A percentile compares a stretch with the other conserved stretches of the same genome.
Evolutionary conservation across 2,888 invertebrate genomes (phyloP).

Genomic region (Epirrhoe tristata): DNA sequence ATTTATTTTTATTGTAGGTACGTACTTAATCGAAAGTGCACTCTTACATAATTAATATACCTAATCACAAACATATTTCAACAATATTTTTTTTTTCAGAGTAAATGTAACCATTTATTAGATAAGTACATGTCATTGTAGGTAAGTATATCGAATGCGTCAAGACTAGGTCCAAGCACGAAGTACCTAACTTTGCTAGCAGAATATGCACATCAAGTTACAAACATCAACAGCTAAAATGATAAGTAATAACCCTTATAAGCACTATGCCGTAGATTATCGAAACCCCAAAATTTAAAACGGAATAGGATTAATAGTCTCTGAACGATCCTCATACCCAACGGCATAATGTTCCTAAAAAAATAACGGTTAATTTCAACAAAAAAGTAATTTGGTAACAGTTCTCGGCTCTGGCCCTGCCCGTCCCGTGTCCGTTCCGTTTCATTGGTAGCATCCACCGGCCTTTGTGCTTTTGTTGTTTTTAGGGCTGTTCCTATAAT

Average conservation of each 20-base stretch:
- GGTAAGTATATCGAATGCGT: not conserved
- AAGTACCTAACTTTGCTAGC: not conserved
- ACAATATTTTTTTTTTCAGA: no score
- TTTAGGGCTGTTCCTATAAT: slow-evolving; percentile 55
- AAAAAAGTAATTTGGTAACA: not conserved
- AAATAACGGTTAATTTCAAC: not conserved
- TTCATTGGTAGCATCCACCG: slow-evolving; percentile 51
- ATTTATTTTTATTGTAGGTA: no score
- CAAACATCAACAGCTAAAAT: no score
- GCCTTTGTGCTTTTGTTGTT: slow-evolving; percentile 46
- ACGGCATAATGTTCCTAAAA: not conserved
- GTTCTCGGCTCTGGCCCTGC: slow-evolving; percentile 23
- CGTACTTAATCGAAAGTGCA: no score
- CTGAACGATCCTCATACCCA: not conserved
- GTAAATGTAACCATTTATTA: no score
- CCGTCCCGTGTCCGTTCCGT: slow-evolving; percentile 37
- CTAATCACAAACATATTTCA: no score
- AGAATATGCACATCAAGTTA: not conserved
- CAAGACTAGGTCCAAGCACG: no score
- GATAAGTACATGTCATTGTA: no score
- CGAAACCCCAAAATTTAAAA: not conserved
- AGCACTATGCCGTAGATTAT: not conserved
- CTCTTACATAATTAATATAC: no score
- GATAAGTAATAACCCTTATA: not conserved
- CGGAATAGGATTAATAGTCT: not conserved